Base-by-base conservation (phyloP, 2,797 vertebrate genomes). In the Holocentrus rufus region DNA sequence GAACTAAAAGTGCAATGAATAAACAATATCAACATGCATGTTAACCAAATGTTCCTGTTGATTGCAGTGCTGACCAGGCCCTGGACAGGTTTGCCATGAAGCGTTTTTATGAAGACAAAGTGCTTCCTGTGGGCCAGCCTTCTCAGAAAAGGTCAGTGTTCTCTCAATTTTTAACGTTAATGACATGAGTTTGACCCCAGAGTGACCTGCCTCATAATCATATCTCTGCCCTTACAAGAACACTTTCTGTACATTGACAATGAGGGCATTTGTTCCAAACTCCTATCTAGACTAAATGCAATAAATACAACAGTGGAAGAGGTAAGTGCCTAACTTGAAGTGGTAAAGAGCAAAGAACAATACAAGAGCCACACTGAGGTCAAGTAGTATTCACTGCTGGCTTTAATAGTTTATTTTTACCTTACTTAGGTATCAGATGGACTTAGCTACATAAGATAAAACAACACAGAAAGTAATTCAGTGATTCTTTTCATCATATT, bases 1-100 rank as follows among this genome's bases (percentile, higher is more conserved):
- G 31, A 8, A 34, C 7, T 34, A 34, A 34, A 34, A 6, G 31
- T 34, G 31, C 31, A 34, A 8, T 34, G 31, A 34, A 34, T 34
- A 34, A 8, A 34, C 3, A 34, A 34, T 6, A 34, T 5, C 44
- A 5, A 15, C 5, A 34, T 20, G 25, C 74, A 49, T 56, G 22
- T 52, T 78, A 15, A 72, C 27, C 6, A 44, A 11, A 53, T 34
- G 1, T 72, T 56, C 73, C 17, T 80, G 72, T 87, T 52, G 6
- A 20, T 11, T 77, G 5, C 91, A 99, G 98, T 4, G 98, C 97
- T 0, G 95, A 97, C 85, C 98, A 99, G 88, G 98, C 98, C 82
- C 93, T 99, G 92, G 98, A 99, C 93, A 94, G 97, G 57, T 99
- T 99, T 84, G 98, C 98, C 80, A 99, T 99, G 98, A 99, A 97